phyloP scores from a whole-genome alignment of 2,888 invertebrate species.

The Heliconius ethilla region DNA sequence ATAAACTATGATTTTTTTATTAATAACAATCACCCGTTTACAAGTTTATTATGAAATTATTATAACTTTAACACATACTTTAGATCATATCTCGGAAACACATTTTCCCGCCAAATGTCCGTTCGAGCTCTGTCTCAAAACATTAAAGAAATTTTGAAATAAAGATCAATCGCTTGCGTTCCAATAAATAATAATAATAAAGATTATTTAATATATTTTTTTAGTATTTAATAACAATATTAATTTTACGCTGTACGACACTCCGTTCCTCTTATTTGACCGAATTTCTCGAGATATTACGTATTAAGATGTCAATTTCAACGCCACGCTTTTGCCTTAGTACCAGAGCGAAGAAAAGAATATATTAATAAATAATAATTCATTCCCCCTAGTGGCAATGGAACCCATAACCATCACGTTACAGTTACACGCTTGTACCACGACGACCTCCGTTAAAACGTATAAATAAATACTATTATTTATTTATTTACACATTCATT shows the following conservation, averaged over 20 bases:
- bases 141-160: not conserved
- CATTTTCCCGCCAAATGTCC: slow-evolving; percentile 3
- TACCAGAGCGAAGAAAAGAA: not conserved
- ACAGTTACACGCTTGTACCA: too few relatives aligned
- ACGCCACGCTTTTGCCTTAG: too few relatives aligned
- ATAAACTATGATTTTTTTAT: slow-evolving; percentile 30
- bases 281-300: too few relatives aligned
- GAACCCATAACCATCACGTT: too few relatives aligned
- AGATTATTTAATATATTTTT: not conserved
- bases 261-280: too few relatives aligned
- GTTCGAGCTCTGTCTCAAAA: not conserved
- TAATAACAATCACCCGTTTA: slow-evolving; percentile 21
- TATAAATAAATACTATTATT: not conserved
- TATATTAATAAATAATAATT: not conserved
- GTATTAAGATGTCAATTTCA: too few relatives aligned
- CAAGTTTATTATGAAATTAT: not conserved
- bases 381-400: too few relatives aligned
- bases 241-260: too few relatives aligned
- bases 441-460: too few relatives aligned
- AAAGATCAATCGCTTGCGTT: not conserved
- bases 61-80: not conserved
- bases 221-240: not conserved
- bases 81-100: not conserved
- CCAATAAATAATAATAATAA: not conserved
- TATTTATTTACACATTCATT: not conserved